Percentiles rank a stretch among this genome's conserved stretches.
Conservation (phyloP, 2,888 invertebrate genomes). For the Cyaniris semiargus region DNA sequence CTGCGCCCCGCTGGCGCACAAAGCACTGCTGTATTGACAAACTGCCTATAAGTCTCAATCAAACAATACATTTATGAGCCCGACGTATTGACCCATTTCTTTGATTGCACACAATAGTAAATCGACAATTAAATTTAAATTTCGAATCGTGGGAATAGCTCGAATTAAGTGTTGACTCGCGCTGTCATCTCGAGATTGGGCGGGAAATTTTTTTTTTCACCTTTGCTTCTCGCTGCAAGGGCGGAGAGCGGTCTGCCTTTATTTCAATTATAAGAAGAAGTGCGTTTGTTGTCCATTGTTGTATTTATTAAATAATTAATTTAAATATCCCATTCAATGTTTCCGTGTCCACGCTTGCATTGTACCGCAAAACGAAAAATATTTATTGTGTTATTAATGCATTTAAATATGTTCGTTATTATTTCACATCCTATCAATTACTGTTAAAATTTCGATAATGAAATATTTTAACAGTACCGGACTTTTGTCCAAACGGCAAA, state of each 20-base stretch:
- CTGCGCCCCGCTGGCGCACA: slow-evolving; percentile 60
- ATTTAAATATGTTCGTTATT: not conserved
- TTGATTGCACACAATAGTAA: slow-evolving; percentile 67
- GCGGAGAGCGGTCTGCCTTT: slow-evolving; percentile 56
- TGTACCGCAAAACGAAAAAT: slow-evolving; percentile 5
- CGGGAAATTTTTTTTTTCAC: slow-evolving; percentile 57
- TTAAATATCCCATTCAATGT: not conserved
- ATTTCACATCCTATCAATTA: not conserved
- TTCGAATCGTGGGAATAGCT: slow-evolving; percentile 69
- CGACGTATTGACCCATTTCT: slow-evolving; percentile 77
- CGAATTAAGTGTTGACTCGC: slow-evolving; percentile 70
- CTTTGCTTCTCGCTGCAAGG: slow-evolving; percentile 45
- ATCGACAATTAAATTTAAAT: slow-evolving; percentile 76
- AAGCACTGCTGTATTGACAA: slow-evolving; percentile 69
- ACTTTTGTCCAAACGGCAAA: not conserved
- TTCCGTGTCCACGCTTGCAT: slow-evolving; percentile 10
- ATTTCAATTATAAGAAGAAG: slow-evolving; percentile 51
- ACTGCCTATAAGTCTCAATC: slow-evolving; percentile 77
- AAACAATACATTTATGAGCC: slow-evolving; percentile 68
- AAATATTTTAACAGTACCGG: not conserved
- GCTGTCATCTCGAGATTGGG: slow-evolving; percentile 65
- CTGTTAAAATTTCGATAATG: not conserved
- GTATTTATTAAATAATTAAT: slow-evolving; percentile 35
- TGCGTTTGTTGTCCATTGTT: slow-evolving; percentile 39
- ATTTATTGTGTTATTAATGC: not conserved